Conservation (phyloP, 2,888 invertebrate genomes). For the Rhabditoides inermis region DNA sequence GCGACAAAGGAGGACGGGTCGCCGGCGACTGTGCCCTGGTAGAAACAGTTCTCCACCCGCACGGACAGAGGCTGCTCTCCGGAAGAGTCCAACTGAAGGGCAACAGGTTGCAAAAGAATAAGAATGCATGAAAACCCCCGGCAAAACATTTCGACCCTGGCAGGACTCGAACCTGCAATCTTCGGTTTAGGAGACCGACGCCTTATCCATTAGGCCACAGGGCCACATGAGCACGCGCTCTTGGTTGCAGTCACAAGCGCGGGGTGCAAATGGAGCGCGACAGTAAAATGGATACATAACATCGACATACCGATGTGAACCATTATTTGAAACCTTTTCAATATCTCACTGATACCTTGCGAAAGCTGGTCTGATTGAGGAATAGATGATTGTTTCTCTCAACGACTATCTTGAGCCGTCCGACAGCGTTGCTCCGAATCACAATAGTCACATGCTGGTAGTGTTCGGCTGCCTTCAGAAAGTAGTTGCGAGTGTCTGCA, state of each 20-base stretch:
- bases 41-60: slow-evolving; percentile 73
- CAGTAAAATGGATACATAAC: background rate
- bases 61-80: slow-evolving; percentile 32
- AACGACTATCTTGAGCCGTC: slow-evolving; percentile 42
- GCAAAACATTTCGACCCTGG: too few relatives aligned
- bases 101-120: background rate
- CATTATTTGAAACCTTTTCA: too few relatives aligned
- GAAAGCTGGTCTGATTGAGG: slow-evolving; percentile 41
- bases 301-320: too few relatives aligned
- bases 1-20: slow-evolving; percentile 91
- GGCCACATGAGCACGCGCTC: too few relatives aligned
- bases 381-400: slow-evolving; percentile 45
- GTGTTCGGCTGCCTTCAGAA: slow-evolving; percentile 44
- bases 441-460: slow-evolving; percentile 46
- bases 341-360: slow-evolving; percentile 40
- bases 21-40: slow-evolving; percentile 89
- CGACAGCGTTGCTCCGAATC: slow-evolving; percentile 30
- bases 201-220: too few relatives aligned
- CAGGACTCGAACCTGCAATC: too few relatives aligned
- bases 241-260: too few relatives aligned
- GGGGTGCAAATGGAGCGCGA: too few relatives aligned
- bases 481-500: slow-evolving; percentile 53
- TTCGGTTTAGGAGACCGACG: too few relatives aligned
- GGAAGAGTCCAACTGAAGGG: slow-evolving; percentile 34
- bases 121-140: slow-evolving; percentile 1